phyloP scores from a whole-genome alignment of 2,888 invertebrate species.

The Tetramorium bicarinatum region DNA sequence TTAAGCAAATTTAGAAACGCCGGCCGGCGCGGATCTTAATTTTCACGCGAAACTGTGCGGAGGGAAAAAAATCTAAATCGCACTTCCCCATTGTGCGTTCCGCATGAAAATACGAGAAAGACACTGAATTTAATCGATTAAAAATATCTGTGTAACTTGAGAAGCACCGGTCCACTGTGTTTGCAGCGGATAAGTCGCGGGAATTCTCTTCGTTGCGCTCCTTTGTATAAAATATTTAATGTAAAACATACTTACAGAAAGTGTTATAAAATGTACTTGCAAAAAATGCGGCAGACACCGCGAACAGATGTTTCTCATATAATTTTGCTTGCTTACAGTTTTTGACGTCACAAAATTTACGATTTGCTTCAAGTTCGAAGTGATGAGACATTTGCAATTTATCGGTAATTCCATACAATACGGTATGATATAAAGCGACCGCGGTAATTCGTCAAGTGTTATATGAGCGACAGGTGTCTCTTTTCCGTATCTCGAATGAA shows the following conservation, averaged over 20 bases:
- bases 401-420: slow-evolving; percentile 9
- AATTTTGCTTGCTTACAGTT: not conserved
- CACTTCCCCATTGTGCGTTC: not conserved
- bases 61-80: not conserved
- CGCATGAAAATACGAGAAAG: not conserved
- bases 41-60: not conserved
- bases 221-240: not conserved
- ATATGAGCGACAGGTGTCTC: not conserved
- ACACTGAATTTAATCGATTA: not conserved
- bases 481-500: not conserved
- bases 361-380: slow-evolving; percentile 26
- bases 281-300: no score
- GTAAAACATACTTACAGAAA: not conserved
- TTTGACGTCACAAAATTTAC: not conserved
- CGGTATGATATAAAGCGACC: not conserved
- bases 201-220: not conserved
- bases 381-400: slow-evolving; percentile 34
- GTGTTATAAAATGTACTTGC: no score
- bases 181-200: no score
- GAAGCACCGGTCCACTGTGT: not conserved
- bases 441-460: slow-evolving; percentile 25
- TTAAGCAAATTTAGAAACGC: slow-evolving; percentile 26
- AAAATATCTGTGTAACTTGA: not conserved
- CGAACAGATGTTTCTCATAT: not conserved
- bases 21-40: not conserved